Percentiles rank a stretch among this genome's conserved stretches.
Conservation (phyloP, 2,113 vertebrate genomes). For the Sinocyclocheilus grahami region DNA sequence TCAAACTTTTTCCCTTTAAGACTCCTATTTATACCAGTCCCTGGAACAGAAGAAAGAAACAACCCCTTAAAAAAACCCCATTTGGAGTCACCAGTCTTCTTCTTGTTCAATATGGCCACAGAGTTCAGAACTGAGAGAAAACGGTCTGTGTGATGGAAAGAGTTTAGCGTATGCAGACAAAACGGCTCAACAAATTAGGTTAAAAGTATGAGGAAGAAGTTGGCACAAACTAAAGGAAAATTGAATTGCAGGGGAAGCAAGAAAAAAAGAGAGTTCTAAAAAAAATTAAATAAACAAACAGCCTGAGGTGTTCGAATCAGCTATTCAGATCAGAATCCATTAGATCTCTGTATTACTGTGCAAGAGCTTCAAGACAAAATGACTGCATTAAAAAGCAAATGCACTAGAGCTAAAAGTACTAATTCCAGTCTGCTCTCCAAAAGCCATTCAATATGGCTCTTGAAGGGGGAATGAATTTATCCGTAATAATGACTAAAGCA, state of each 20-base stretch:
- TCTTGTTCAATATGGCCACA: constrained; percentile 43
- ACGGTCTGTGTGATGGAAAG: constrained; percentile 30
- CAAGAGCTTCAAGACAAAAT: constrained; percentile 10
- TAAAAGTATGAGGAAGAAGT: background rate
- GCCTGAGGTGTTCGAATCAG: constrained; percentile 7
- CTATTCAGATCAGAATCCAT: constrained; percentile 14
- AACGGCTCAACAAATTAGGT: background rate
- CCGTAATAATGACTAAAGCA: constrained; percentile 15
- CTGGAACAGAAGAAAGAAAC: background rate
- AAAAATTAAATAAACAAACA: constrained; percentile 25
- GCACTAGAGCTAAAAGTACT: constrained; percentile 11
- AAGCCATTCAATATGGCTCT: constrained; percentile 13
- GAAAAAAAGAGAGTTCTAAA: background rate
- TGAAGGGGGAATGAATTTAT: constrained; percentile 5
- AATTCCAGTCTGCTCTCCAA: constrained; percentile 14
- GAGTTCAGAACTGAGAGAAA: constrained; percentile 48
- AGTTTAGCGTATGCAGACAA: background rate
- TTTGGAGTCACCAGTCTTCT: background rate
- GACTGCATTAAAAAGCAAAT: constrained; percentile 23
- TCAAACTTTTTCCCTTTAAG: background rate
- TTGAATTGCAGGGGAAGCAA: background rate
- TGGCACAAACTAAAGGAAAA: background rate
- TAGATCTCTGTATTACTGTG: constrained; percentile 5
- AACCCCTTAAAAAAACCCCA: background rate
- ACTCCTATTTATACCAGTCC: background rate